A percentile compares a stretch with the other conserved stretches of the same genome.
phyloP scores from a whole-genome alignment of 2,797 vertebrate species.

The Oophaga sylvatica region DNA sequence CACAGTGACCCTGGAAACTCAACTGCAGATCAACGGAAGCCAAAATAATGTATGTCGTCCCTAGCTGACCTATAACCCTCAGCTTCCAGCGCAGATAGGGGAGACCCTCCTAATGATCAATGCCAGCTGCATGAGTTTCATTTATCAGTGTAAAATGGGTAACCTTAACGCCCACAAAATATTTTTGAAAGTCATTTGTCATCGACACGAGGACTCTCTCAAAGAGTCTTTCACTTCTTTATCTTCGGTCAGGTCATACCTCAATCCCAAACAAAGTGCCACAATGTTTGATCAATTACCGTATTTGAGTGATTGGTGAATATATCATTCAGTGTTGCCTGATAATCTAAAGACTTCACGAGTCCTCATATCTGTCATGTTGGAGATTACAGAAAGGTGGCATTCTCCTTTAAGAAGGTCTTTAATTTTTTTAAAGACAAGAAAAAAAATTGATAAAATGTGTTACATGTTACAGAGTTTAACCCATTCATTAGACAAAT shows the following conservation, averaged over 20 bases:
- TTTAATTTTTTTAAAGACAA: no score
- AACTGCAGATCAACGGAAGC: background rate
- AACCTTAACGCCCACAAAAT: background rate
- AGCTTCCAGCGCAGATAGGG: background rate
- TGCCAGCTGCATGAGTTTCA: background rate
- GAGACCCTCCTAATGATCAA: background rate
- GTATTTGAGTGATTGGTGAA: background rate
- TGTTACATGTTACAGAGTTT: no score
- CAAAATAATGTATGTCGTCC: background rate
- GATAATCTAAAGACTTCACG: background rate
- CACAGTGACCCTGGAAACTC: background rate
- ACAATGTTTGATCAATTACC: background rate
- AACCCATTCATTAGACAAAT: background rate
- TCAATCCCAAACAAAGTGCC: background rate
- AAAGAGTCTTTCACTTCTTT: background rate
- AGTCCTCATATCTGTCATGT: no score
- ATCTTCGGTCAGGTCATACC: background rate
- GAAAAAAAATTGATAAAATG: no score
- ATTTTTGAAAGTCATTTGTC: background rate
- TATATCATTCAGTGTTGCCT: background rate
- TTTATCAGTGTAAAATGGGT: background rate
- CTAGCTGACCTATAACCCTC: background rate
- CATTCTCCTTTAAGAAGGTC: no score
- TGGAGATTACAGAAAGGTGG: no score
- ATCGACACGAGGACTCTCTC: background rate